Conservation (phyloP, 2,113 vertebrate genomes). For the Sylvia atricapilla region DNA sequence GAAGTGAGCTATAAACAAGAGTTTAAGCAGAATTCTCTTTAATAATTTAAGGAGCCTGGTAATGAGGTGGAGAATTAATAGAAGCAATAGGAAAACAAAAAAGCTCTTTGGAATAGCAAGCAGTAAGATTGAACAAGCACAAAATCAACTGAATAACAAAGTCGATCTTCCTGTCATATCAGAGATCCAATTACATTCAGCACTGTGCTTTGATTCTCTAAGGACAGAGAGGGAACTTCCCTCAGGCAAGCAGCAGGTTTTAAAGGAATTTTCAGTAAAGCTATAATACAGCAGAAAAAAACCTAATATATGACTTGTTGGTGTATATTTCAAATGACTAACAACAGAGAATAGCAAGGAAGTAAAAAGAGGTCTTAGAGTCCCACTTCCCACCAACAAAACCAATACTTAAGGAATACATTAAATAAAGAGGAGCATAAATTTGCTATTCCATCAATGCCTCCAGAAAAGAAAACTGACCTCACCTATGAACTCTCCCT, state of each 20-base stretch:
- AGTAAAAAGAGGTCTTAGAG: neutral
- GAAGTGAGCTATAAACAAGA: conserved; percentile 6
- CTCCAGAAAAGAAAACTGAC: neutral
- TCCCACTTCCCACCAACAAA: neutral
- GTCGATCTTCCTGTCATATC: neutral
- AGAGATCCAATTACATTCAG: neutral
- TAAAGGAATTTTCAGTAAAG: neutral
- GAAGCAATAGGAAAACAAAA: conserved; percentile 30
- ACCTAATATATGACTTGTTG: neutral
- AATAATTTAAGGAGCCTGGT: conserved; percentile 36
- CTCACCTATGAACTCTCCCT: neutral
- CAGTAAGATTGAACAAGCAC: neutral
- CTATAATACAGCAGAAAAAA: neutral
- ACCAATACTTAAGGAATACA: neutral
- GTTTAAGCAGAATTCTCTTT: neutral
- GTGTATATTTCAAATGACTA: neutral
- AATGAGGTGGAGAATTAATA: conserved; percentile 33
- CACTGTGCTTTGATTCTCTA: neutral
- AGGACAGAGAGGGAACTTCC: neutral
- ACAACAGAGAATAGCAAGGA: neutral
- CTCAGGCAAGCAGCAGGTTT: neutral
- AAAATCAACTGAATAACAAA: conserved; percentile 16
- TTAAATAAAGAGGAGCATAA: neutral
- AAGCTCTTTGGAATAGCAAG: conserved; percentile 29
- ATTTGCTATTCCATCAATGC: neutral